Conservation (phyloP, 2,113 vertebrate genomes). For the Sylvilagus bachmani region DNA sequence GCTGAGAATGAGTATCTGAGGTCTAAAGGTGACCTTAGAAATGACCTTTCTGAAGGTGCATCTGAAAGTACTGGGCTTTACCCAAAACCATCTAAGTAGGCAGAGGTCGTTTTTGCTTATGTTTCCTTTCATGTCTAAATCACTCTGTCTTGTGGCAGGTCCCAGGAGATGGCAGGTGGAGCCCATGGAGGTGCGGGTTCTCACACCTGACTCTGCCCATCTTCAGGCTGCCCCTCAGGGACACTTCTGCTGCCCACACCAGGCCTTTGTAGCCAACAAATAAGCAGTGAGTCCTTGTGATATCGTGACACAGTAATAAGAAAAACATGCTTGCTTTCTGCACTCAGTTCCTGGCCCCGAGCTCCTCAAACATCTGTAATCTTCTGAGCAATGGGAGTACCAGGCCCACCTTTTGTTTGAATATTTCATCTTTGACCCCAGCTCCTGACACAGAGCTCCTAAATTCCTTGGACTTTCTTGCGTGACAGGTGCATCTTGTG, state of each 20-base stretch:
- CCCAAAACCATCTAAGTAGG: background rate
- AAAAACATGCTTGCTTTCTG: background rate
- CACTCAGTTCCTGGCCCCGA: background rate
- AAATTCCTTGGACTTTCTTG: no score
- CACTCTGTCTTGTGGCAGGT: background rate
- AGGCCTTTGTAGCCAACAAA: background rate
- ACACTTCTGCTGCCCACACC: rapidly evolving
- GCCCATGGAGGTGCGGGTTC: background rate
- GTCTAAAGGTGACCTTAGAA: background rate
- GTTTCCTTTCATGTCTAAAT: background rate
- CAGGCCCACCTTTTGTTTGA: background rate
- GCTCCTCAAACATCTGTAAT: background rate
- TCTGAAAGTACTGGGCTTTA: background rate
- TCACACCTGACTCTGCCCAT: background rate
- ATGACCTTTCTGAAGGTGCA: background rate
- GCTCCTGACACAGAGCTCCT: no score
- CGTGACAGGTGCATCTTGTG: background rate
- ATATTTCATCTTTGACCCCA: no score
- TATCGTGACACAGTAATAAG: background rate
- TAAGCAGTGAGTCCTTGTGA: background rate
- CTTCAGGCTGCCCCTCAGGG: background rate
- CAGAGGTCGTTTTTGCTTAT: background rate
- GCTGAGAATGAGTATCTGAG: background rate
- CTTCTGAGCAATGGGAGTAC: background rate
- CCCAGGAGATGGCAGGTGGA: background rate